phyloP scores from a whole-genome alignment of 2,888 invertebrate genomes.

The Acanthopleura granulata region DNA sequence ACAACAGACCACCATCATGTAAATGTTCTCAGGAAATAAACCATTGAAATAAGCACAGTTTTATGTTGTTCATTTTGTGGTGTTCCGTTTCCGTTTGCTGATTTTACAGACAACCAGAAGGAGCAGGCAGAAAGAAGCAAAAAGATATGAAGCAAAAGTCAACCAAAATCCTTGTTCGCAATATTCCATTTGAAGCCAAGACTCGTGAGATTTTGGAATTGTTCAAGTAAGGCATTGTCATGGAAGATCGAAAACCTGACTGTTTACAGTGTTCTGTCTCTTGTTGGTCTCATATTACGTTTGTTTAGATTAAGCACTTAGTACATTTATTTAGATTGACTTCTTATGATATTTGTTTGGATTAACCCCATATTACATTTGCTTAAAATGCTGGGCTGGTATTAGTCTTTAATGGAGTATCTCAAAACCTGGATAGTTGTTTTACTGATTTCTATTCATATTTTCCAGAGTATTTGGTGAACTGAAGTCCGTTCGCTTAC shows the following conservation, averaged over 20 bases:
- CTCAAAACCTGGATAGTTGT: background rate
- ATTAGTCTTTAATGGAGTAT: background rate
- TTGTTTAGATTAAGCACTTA: no score
- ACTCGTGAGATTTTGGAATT: constrained; percentile 77
- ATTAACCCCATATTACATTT: background rate
- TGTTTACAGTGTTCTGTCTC: no score
- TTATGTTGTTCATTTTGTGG: no score
- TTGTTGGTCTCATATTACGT: no score
- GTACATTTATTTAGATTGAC: no score
- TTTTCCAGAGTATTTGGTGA: constrained; percentile 88
- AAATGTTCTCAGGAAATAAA: no score
- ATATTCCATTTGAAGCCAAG: constrained; percentile 97
- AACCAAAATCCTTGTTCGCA: constrained; percentile 91
- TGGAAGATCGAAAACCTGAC: no score
- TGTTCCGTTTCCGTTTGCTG: background rate
- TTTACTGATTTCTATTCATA: background rate
- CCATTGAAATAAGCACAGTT: no score
- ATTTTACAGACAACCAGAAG: constrained; percentile 28
- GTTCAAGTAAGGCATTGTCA: constrained; percentile 79
- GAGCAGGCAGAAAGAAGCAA: constrained; percentile 43
- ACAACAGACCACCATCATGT: no score
- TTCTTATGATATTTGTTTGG: background rate
- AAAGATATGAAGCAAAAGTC: constrained; percentile 66
- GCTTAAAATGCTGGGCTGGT: background rate
- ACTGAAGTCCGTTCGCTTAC: constrained; percentile 88